Base-by-base conservation (phyloP, 1,140 invertebrate genomes). In the Hyles vespertilio region DNA sequence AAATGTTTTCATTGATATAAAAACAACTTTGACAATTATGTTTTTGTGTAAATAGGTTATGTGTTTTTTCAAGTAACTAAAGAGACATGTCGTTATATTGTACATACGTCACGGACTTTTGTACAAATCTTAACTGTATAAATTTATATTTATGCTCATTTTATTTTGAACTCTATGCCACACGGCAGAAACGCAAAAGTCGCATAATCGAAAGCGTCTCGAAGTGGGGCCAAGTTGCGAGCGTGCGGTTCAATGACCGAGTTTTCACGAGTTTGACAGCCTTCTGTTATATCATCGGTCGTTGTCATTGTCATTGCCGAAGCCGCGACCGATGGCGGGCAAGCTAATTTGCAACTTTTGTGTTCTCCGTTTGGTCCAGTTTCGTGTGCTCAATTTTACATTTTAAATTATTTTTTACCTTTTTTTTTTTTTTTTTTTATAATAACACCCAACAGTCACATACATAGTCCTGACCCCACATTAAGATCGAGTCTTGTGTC, bases 261-360 rank as follows among this genome's bases (percentile, higher is more conserved):
- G 72, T 89, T 89, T 90, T 88, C 85, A 84, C 82, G 85, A 80
- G 87, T 90, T 89, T 89, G 89, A 89, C 87, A 88, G 84, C 86
- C 84, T 82, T 79, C 79, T 85, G 87, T 90, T 90, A 90, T 89
- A 89, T 90, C 89, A 90, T 81, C 87, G 85, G 69, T 76, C 74
- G 79, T 75, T 84, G 81, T 89, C 85, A 89, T 85, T 89, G 89
- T 90, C 89, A 90, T 88, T 90, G 89, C 87, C 89, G 83, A 90
- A 90, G 84, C 77, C 70, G 72, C 72, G 65, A 67, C 51, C 46
- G 56, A 45, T 52, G n/a, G 51, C 58, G 58, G 55, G 64, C 70
- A 68, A 65, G 70, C 72, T 59, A 80, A 81, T 80, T 84, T 84
- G 63, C 61, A 69, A 77, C 80, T 76, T 85, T 72, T 72, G 67